A percentile compares a stretch with the other conserved stretches of the same genome.
Evolutionary conservation across 1,140 invertebrate genomes (phyloP).

Genomic region (Monomorium pharaonis): DNA sequence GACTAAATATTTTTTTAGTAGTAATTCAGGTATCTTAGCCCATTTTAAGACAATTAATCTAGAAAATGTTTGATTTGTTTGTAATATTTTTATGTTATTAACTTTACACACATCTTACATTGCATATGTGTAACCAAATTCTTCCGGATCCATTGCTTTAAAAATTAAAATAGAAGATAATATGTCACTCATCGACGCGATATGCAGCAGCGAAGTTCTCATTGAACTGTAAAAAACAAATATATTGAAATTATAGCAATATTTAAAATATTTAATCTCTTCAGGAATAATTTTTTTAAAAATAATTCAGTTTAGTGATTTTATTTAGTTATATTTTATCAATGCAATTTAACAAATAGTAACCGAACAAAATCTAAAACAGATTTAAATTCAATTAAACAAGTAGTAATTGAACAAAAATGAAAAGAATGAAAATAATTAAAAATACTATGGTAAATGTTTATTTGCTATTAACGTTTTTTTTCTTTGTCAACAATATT

Average conservation of each 20-base stretch:
- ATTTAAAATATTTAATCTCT: neutral
- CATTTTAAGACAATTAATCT: neutral
- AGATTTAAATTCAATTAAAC: neutral
- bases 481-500: neutral
- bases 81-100: neutral
- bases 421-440: neutral
- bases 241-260: neutral
- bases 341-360: neutral
- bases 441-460: neutral
- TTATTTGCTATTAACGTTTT: neutral
- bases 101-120: neutral
- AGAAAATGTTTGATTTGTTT: neutral
- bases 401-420: neutral
- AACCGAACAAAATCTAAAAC: neutral
- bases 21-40: neutral
- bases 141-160: neutral
- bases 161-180: neutral
- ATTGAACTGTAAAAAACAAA: neutral
- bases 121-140: neutral
- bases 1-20: neutral
- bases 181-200: neutral
- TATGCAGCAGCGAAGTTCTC: neutral
- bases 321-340: neutral
- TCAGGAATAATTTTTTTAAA: neutral
- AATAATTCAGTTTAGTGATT: neutral